Evolutionary conservation across 2,113 vertebrate genomes (phyloP), one percentile per base, ranked within the genome.

Genomic region (Atractosteus spatula): DNA sequence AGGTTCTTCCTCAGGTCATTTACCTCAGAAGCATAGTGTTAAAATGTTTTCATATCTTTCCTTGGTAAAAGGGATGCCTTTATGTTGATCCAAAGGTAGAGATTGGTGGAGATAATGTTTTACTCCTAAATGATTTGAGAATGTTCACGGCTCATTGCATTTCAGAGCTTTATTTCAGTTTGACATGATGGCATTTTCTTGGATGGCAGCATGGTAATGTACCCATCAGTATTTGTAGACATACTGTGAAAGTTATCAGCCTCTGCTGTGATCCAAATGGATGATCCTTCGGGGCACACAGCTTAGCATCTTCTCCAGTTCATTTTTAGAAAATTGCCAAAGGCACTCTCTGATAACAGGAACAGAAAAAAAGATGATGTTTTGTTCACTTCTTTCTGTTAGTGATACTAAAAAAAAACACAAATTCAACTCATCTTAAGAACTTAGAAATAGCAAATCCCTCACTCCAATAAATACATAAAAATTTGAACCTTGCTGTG

Each of bases 291-390:
- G 4, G 57, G 41, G 56, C 41, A 2, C 7, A 55, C 29, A 3
- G 16, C 56, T 67, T 61, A 41, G 17, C 12, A 29, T 10, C 3
- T 16, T 59, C 12, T 14, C 17, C 17, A 55, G 14, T 55, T 43
- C 17, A 69, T 57, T 69, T 69, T 42, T 56, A 42, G 4, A 57
- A 69, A 59, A 69, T n/a, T 43, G 17, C 41, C 63, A 55, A 41
- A 17, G 43, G 43, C n/a, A 55, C 7, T 62, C 11, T 66, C 41
- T 56, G 43, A 56, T 13, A 68, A 54, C 11, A 8, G 16, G 14
- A 59, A 16, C 51, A 61, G 55, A 55, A 59, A 73, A 8, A 62
- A 45, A 51, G 66, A 8, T 42, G 41, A 16, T 41, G 5, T 13
- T 56, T 59, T 59, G 55, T 3, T 11, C 41, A 12, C 43, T 51